Evolutionary conservation across 2,888 invertebrate species (phyloP), one percentile per base, ranked within the genome.

Genomic region (Pycnomerus fuliginosus): DNA sequence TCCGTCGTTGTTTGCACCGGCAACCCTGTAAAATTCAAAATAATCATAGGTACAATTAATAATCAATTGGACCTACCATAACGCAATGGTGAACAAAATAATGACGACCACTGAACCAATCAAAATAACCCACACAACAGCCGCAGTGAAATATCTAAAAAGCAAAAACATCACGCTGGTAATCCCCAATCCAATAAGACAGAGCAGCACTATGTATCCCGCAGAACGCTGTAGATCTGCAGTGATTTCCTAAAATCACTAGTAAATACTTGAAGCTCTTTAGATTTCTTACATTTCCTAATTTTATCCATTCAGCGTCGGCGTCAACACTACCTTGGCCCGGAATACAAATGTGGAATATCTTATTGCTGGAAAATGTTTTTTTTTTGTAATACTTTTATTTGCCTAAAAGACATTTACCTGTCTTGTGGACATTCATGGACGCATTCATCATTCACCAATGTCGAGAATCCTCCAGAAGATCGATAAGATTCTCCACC

Each of bases 61-160:
- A n/a, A n/a, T n/a, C n/a, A n/a, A n/a, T n/a, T n/a, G n/a, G 33
- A 58, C 55, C 69, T 70, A 77, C 84, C 84, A 84, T 31, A 82
- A 69, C 56, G 75, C 80, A 15, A 73, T 67, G 2, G 82, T 78
- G 22, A 74, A 78, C 10, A 67, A 75, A 12, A 80, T 56, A 28
- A 76, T 72, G 10, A 74, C 74, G 5, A 76, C 23, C 10, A 75
- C 68, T 14, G 76, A 74, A 4, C 75, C 74, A 27, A 75, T 61
- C 11, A 82, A 67, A 5, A 81, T 73, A 10, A 78, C 56, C 76
- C 82, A 83, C 41, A 83, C 76, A 12, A 83, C 72, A 44, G 79
- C 62, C 29, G 75, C 76, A 16, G 78, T 80, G 42, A 79, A 65
- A 58, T 74, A 80, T 41, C 80, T 66, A 48, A 80, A 74, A 15